Evolutionary conservation across 2,113 vertebrate species (phyloP).

Genomic region (Thamnophis sirtalis): DNA sequence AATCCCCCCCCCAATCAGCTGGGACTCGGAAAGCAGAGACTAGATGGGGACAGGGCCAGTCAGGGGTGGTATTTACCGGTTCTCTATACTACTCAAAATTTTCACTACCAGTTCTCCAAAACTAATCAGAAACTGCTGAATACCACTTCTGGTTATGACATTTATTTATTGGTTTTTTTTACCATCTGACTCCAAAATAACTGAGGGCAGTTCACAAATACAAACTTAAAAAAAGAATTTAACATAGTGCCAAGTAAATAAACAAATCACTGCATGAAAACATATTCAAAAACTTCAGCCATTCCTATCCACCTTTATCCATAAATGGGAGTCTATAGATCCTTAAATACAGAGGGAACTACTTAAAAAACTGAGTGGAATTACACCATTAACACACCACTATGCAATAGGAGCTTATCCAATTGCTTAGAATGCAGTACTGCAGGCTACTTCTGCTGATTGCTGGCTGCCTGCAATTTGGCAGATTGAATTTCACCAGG

Average conservation of each 20-base stretch:
- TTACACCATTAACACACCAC: neutral
- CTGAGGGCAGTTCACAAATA: neutral
- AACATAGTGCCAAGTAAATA: neutral
- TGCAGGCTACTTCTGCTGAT: no score
- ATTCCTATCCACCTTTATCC: neutral
- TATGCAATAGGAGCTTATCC: neutral
- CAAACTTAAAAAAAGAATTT: neutral
- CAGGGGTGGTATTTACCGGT: no score
- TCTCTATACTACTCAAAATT: no score
- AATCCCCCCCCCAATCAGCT: no score
- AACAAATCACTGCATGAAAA: neutral
- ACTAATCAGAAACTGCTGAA: no score
- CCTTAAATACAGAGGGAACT: neutral
- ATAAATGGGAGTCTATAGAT: neutral
- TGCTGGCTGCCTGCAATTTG: no score
- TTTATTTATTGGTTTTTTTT: neutral
- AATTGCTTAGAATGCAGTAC: neutral
- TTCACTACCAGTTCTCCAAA: no score
- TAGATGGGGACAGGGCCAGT: no score
- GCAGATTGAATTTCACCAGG: no score
- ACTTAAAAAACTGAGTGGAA: neutral
- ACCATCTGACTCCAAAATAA: neutral
- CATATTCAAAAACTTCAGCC: neutral
- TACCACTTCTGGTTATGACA: neutral
- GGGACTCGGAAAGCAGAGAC: no score